Base-by-base conservation (phyloP, 2,797 vertebrate genomes). In the Selene dorsalis region DNA sequence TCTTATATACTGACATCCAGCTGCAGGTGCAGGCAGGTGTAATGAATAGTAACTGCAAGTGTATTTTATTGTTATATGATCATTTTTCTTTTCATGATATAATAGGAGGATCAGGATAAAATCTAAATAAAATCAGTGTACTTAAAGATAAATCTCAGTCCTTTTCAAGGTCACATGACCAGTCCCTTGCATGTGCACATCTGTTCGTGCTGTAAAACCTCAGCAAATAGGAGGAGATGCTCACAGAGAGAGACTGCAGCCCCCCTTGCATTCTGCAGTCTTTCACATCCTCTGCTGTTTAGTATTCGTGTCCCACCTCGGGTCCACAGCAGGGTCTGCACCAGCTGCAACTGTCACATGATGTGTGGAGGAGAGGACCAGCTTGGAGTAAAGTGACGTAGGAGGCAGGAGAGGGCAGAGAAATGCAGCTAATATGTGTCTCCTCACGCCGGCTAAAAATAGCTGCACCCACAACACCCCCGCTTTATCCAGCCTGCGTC, bases 391-490 rank as follows among this genome's bases (percentile, higher is more conserved):
- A 83, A 72, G 65, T 92, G 89, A 93, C 86, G 86, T 84, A 89
- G 79, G 73, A 71, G 67, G 77, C 28, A 11, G 5, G 78, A 63
- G 64, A 79, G 78, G 76, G 76, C 82, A 80, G 67, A 80, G 84
- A 80, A 73, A 84, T 73, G 84, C 86, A 86, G 86, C 81, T 70
- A 80, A 88, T 79, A 43, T 84, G 80, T 84, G 85, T 90, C 66
- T 90, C 88, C 82, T 85, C 55, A 67, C 67, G 3, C 39, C 6
- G 26, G 69, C 86, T 93, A 91, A 88, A 93, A 91, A 94, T 94
- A 94, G 81, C 79, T 60, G 48, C 87, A 83, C 81, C 83, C 88
- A 80, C 84, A 65, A 73, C 83, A 72, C 86, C 88, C 88, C 83
- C 69, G 50, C 82, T 88, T 85, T 84, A 78, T 78, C 60, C 55